A percentile compares a stretch with the other conserved stretches of the same genome.
These are phyloP conservation scores for Cranoglanis bouderius DNA, from an alignment of 2,113 vertebrate genomes.

Conservation along the genomic window DNA sequence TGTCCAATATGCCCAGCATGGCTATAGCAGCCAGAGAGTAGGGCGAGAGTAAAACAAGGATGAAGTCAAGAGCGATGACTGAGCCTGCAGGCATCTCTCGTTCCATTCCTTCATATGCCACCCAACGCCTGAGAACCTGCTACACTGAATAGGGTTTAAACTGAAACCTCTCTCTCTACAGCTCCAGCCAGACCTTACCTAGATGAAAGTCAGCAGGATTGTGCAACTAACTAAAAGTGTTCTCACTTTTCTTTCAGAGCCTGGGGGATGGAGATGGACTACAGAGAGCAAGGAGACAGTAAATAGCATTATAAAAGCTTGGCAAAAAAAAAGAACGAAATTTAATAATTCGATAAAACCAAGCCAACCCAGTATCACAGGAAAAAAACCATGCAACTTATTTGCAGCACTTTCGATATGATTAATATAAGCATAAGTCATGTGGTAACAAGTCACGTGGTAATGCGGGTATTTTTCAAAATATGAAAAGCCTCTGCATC, in stretches of 20 bases:
- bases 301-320: background rate
- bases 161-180: conserved; percentile 44
- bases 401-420: background rate
- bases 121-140: conserved; percentile 49
- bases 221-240: too few species aligned
- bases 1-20: background rate
- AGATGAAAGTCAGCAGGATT: background rate
- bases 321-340: background rate
- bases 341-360: background rate
- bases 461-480: background rate
- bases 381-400: background rate
- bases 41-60: background rate
- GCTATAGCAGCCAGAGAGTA: background rate
- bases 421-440: background rate
- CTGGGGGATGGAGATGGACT: background rate
- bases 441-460: background rate
- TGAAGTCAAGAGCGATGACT: conserved; percentile 39
- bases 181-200: conserved; percentile 51
- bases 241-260: background rate
- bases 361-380: background rate
- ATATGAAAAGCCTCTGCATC: background rate
- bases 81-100: conserved; percentile 49
- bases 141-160: conserved; percentile 43
- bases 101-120: conserved; percentile 55
- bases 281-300: background rate